Evolutionary conservation across 2,888 invertebrate species (phyloP).

Genomic region (Erebia palarica): DNA sequence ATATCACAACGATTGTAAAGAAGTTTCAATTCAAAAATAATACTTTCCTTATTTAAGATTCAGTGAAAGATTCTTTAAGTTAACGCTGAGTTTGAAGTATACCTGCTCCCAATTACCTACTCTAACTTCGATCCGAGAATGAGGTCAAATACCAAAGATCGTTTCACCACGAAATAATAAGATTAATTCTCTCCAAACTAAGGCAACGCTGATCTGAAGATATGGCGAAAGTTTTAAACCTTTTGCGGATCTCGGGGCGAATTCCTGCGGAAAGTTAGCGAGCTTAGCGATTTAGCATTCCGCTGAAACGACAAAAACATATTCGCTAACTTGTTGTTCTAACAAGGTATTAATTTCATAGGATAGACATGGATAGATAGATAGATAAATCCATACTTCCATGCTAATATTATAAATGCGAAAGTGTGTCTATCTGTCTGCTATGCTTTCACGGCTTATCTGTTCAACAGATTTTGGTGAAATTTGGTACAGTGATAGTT

Average conservation of each 20-base stretch:
- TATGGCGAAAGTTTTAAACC: constrained; percentile 40
- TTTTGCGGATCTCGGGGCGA: constrained; percentile 33
- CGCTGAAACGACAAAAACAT: constrained; percentile 33
- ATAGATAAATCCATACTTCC: too few relatives aligned
- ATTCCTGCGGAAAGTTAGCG: constrained; percentile 23
- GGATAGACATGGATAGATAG: too few relatives aligned
- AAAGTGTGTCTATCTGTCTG: too few relatives aligned
- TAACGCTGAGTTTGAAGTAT: not conserved
- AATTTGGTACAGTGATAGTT: too few relatives aligned
- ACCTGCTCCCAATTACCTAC: constrained; percentile 15
- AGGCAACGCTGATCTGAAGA: constrained; percentile 38
- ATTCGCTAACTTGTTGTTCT: constrained; percentile 28
- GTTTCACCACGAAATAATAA: constrained; percentile 36
- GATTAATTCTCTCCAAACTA: constrained; percentile 37
- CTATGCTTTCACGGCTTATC: too few relatives aligned
- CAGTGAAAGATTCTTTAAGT: too few relatives aligned
- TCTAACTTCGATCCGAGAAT: constrained; percentile 20
- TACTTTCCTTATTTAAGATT: too few relatives aligned
- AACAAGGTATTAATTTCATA: constrained; percentile 7
- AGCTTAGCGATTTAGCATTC: constrained; percentile 18
- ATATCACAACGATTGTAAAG: too few relatives aligned
- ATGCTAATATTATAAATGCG: too few relatives aligned
- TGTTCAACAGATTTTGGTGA: too few relatives aligned
- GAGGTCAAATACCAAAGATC: constrained; percentile 29
- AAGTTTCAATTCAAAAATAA: too few relatives aligned